A percentile compares a stretch with the other conserved stretches of the same genome.
phyloP scores from a whole-genome alignment of 2,113 vertebrate species.

The Coregonus clupeaformis region DNA sequence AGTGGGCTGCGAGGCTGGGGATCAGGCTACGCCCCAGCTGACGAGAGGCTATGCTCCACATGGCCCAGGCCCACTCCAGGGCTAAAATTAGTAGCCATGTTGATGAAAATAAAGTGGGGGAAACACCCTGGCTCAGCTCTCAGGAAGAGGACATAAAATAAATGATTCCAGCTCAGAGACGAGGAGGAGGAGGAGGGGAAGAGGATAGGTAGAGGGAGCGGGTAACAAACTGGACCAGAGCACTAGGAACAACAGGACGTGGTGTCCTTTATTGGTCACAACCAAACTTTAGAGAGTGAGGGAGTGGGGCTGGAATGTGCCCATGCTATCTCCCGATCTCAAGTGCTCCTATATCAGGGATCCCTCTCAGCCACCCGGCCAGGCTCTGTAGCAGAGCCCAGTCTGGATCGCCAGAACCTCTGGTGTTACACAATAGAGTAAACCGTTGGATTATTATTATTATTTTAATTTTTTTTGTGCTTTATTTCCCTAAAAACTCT shows the following conservation, averaged over 20 bases:
- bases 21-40: conserved; percentile 13
- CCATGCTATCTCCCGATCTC: not conserved
- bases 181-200: not conserved
- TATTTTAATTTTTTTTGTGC: no score
- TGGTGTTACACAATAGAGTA: not conserved
- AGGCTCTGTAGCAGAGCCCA: not conserved
- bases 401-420: not conserved
- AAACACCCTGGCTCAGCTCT: conserved; percentile 26
- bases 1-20: not conserved
- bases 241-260: no score
- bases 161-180: not conserved
- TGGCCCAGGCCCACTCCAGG: not conserved
- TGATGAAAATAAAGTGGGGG: conserved; percentile 26
- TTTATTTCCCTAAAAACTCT: no score
- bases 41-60: not conserved
- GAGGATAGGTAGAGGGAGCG: not conserved
- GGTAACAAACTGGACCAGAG: no score
- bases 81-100: conserved; percentile 43
- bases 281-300: conserved; percentile 7
- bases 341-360: conserved; percentile 21
- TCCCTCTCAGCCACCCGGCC: not conserved
- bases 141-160: not conserved
- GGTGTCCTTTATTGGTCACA: not conserved
- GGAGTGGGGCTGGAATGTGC: conserved; percentile 3
- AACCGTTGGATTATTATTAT: no score